These are phyloP conservation scores for Diorhabda sublineata DNA, from an alignment of 1,140 invertebrate species.

Conservation along the genomic window DNA sequence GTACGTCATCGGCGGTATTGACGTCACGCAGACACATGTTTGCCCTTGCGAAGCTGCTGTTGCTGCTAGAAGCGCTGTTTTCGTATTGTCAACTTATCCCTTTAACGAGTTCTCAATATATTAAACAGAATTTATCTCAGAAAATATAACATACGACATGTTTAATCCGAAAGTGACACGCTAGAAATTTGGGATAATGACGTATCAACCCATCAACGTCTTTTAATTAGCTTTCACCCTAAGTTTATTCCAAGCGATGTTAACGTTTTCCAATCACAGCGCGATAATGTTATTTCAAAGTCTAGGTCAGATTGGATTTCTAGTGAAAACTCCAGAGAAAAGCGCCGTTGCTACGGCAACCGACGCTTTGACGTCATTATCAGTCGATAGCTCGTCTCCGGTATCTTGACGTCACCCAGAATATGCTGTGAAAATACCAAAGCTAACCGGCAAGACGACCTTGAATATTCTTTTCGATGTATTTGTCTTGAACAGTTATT, in stretches of 20 bases:
- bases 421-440: too few species aligned
- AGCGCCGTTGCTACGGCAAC: slow-evolving; percentile 2
- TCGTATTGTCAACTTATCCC: too few species aligned
- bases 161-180: too few species aligned
- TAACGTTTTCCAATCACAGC: slow-evolving; percentile 4
- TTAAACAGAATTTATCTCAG: too few species aligned
- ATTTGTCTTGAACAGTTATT: too few species aligned
- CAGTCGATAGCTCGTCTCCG: slow-evolving; percentile 6
- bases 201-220: too few species aligned
- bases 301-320: slow-evolving; percentile 4
- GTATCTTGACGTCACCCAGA: background rate
- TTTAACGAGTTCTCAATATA: too few species aligned
- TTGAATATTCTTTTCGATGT: too few species aligned
- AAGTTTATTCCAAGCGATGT: background rate
- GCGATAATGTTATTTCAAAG: slow-evolving; percentile 7
- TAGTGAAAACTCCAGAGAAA: background rate
- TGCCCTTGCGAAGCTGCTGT: background rate
- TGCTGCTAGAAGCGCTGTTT: background rate
- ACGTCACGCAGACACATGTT: slow-evolving; percentile 1
- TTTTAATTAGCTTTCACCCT: too few species aligned
- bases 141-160: too few species aligned
- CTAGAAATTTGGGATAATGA: too few species aligned
- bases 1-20: background rate
- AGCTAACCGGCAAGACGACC: too few species aligned
- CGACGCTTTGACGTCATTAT: slow-evolving; percentile 9